Base-by-base conservation (phyloP, 2,113 vertebrate genomes). In the Cathartes aura region DNA sequence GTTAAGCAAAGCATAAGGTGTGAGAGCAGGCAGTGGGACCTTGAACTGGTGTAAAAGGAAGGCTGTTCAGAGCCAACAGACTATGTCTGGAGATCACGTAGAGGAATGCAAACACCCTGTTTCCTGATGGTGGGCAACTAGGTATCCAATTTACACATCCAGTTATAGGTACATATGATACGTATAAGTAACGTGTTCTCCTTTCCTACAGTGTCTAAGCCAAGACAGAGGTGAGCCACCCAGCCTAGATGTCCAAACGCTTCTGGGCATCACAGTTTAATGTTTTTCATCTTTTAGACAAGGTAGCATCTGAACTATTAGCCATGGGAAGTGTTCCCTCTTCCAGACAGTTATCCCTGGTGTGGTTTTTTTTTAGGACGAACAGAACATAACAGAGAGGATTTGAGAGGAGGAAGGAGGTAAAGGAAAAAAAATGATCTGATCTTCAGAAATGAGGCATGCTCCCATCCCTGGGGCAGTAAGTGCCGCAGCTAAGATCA, bases 351-450 rank as follows among this genome's bases (percentile, higher is more conserved):
- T 56, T 58, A 21, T 34, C 22, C 29, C 26, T 43, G 11, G 13
- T 1, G 2, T 66, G 27, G 0, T 1, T 8, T 20, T 62, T 75
- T 9, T 30, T 53, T 5, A 29, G 22, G 17, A 53, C 18, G 17
- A 93, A 15, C 14, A 32, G 38, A 47, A 48, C 19, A 4, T 15
- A 63, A 14, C 16, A 63, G 42, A 73, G 53, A 30, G 68, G n/a
- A 53, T 80, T 55, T 74, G 43, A 55, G 38, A 47, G 43, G 30
- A 73, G 5, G n/a, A 75, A 64, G 50, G n/a, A 43, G 7, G 23
- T 55, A 59, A 80, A 70, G n/a, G 18, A 17, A 19, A 50, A 87
- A 55, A 29, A 1, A 8, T 12, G 15, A 40, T 53, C 55, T 80
- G 68, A 21, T 60, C 27, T 70, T 84, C n/a, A 52, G 60, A 73